A percentile compares a stretch with the other conserved stretches of the same genome.
Conservation (phyloP, 2,797 vertebrate genomes). For the Galaxias olidus region DNA sequence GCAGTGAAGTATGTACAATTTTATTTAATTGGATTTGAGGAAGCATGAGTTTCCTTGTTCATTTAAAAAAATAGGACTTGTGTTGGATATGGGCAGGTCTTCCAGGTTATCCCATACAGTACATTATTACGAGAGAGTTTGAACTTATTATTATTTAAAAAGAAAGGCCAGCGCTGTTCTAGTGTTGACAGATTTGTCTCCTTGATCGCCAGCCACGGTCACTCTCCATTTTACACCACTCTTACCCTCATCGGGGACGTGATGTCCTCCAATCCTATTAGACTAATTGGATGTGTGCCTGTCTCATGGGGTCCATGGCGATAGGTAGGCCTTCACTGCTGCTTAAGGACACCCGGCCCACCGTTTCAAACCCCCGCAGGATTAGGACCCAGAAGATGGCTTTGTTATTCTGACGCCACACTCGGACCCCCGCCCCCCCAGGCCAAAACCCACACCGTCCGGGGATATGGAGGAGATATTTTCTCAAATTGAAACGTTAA, state of each 20-base stretch:
- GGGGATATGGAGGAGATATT: not conserved
- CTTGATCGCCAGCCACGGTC: conserved; percentile 33
- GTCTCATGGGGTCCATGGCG: conserved; percentile 41
- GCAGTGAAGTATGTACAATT: no score
- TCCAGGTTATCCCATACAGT: not conserved
- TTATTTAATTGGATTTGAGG: no score
- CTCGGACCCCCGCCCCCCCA: no score
- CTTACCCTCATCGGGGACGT: conserved; percentile 67
- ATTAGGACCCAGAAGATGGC: conserved; percentile 9
- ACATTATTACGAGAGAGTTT: conserved; percentile 6
- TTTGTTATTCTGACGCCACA: conserved; percentile 2
- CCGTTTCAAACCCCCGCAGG: conserved; percentile 28
- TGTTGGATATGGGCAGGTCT: no score
- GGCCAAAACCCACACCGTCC: not conserved
- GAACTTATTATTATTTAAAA: conserved; percentile 19
- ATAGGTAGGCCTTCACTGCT: conserved; percentile 43
- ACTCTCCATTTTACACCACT: conserved; percentile 60
- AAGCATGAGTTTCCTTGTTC: no score
- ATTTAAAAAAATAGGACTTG: no score
- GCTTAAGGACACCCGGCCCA: conserved; percentile 38
- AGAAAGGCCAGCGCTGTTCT: conserved; percentile 19
- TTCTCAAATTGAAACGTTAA: conserved; percentile 9
- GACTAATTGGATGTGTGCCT: conserved; percentile 65
- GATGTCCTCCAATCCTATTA: conserved; percentile 68
- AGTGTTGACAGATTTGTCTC: conserved; percentile 33